phyloP scores from a whole-genome alignment of 1,140 invertebrate genomes.

The Adelges cooleyi region DNA sequence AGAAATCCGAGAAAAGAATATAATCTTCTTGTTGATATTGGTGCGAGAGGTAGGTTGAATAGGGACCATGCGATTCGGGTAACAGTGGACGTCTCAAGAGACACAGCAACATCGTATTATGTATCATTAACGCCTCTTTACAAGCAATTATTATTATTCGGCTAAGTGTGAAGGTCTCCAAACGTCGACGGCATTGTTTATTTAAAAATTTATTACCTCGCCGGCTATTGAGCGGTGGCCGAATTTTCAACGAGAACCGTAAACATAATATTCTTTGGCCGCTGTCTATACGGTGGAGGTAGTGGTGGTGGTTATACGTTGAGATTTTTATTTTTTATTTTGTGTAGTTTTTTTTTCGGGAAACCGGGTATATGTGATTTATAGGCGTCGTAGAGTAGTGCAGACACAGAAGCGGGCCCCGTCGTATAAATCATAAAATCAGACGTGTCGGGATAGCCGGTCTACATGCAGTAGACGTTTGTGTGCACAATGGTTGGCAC shows the following conservation, averaged over 20 bases:
- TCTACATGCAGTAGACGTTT: too few relatives aligned
- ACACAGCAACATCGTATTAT: too few relatives aligned
- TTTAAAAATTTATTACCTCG: slow-evolving; percentile 21
- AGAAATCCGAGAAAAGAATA: neutral
- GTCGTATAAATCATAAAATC: slow-evolving; percentile 29
- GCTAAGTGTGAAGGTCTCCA: slow-evolving; percentile 10
- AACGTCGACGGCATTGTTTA: slow-evolving; percentile 15
- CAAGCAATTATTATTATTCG: slow-evolving; percentile 3
- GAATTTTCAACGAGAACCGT: slow-evolving; percentile 11
- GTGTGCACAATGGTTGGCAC: slow-evolving; percentile 23
- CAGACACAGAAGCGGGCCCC: slow-evolving; percentile 22
- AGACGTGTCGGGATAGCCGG: slow-evolving; percentile 4
- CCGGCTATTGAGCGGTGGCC: neutral
- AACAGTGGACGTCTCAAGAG: too few relatives aligned
- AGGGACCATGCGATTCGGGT: too few relatives aligned
- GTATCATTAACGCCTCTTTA: slow-evolving; percentile 26
- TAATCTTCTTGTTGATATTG: neutral
- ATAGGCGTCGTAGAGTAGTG: neutral
- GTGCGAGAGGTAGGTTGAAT: too few relatives aligned
- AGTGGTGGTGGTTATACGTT: too few relatives aligned
- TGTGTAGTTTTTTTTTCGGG: too few relatives aligned
- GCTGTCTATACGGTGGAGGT: too few relatives aligned
- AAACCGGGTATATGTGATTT: neutral
- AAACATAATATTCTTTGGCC: slow-evolving; percentile 15
- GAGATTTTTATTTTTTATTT: too few relatives aligned